These are phyloP conservation scores for Mirza zaza DNA, from an alignment of 2,113 vertebrate genomes.

Conservation along the genomic window DNA sequence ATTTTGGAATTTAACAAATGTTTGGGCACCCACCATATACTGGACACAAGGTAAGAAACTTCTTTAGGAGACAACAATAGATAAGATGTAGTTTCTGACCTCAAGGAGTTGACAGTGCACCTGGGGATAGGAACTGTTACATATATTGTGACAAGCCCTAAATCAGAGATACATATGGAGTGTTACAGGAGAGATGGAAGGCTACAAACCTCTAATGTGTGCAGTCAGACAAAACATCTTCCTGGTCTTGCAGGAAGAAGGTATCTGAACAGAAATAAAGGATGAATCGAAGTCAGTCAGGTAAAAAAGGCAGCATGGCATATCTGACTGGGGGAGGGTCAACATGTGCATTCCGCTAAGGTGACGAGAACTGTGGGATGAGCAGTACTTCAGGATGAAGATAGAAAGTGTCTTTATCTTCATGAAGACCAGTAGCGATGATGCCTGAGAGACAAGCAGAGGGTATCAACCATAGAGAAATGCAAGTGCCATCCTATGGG, in stretches of 20 bases:
- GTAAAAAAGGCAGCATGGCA: not conserved
- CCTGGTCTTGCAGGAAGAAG: not conserved
- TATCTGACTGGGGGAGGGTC: not conserved
- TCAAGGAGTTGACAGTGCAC: not conserved
- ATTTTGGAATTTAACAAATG: not conserved
- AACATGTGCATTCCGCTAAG: not conserved
- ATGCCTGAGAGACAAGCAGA: not conserved
- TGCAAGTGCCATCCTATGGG: not conserved
- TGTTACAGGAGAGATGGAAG: not conserved
- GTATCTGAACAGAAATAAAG: not conserved
- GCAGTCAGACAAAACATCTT: not conserved
- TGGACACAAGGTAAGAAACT: not conserved
- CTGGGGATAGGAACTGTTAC: not conserved
- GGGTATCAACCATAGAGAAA: not conserved
- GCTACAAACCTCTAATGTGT: not conserved
- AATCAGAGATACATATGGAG: not conserved
- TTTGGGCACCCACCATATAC: not conserved
- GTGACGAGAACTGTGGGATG: not conserved
- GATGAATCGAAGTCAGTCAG: not conserved
- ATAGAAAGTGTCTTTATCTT: too few relatives aligned
- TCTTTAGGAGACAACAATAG: not conserved
- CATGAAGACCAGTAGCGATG: not conserved
- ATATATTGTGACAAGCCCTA: slow-evolving; percentile 4
- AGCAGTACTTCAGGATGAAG: not conserved
- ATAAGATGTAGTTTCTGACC: not conserved